Base-by-base conservation (phyloP, 2,888 invertebrate genomes). In the Limulus polyphemus region DNA sequence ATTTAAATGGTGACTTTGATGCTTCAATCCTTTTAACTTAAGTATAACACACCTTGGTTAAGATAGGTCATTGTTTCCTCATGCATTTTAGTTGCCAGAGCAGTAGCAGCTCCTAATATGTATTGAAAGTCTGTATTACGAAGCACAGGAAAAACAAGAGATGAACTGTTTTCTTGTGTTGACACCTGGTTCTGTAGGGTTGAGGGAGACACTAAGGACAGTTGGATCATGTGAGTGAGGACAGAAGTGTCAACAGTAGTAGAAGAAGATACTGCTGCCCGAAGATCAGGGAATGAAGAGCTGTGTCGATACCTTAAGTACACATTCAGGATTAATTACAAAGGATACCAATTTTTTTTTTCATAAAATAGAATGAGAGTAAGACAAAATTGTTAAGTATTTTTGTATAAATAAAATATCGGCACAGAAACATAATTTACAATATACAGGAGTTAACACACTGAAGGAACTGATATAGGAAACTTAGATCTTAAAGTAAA, bases 51-150 rank as follows among this genome's bases (percentile, higher is more conserved):
- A 76, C 78, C 93, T 78, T 97, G 97, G 79, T 97, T 97, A 60
- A 97, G 81, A 75, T 97, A 97, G 0, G 97, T 97, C 60, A 97
- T 81, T 0, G 93, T 90, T 75, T 95, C 95, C 76, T 97, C 95
- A 75, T 90, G 92, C 70, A 90, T 83, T 76, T 97, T 95, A 0
- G 94, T 94, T 9, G 95, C 95, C 71, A 95, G 93, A 1, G 95
- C 94, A 0, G 97, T 97, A n/a, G 95, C 91, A 1, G 95, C 95
- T 1, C 91, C 92, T 70, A 97, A 80, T 58, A 95, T 90, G 75
- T 94, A 95, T 76, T 95, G 94, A 79, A 95, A 97, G 73, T 93
- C n/a, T 10, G n/a, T 32, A 9, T 14, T 56, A 12, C 56, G 16
- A 7, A 56, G 11, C n/a, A n/a, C n/a, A n/a, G n/a, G n/a, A n/a